A percentile compares a stretch with the other conserved stretches of the same genome.
Conservation (phyloP, 2,113 vertebrate species). For the Orientallactaga bullata region DNA sequence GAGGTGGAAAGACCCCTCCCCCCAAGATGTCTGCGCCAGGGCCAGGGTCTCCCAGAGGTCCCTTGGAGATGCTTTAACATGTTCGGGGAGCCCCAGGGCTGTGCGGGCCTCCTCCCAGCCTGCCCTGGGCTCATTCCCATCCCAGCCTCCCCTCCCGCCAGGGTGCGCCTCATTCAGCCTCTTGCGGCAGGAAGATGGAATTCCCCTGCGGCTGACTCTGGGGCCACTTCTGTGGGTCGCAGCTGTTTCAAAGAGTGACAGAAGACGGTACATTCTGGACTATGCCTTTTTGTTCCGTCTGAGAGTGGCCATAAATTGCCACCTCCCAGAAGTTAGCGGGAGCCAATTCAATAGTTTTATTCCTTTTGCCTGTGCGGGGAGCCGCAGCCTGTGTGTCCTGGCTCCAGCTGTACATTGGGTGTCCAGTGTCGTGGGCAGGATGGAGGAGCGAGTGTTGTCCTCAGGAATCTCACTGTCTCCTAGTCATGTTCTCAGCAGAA, state of each 20-base stretch:
- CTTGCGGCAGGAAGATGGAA: background rate
- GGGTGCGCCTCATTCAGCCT: background rate
- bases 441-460: background rate
- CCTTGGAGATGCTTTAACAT: background rate
- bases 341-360: background rate
- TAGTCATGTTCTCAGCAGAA: background rate
- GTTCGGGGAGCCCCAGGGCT: too few species aligned
- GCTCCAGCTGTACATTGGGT: too few species aligned
- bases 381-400: accelerated
- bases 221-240: background rate
- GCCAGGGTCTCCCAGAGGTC: background rate
- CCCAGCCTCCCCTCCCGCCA: background rate
- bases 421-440: background rate
- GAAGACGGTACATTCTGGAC: accelerated
- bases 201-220: background rate
- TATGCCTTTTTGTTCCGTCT: accelerated
- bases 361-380: background rate
- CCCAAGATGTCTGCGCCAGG: too few species aligned
- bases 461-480: background rate
- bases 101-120: background rate
- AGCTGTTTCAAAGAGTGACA: accelerated
- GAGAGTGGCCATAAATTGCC: background rate
- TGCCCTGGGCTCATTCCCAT: background rate
- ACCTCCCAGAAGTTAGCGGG: background rate
- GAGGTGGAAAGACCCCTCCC: too few species aligned